A percentile compares a stretch with the other conserved stretches of the same genome.
phyloP scores from a whole-genome alignment of 2,113 vertebrate genomes.

The Pogona vitticeps region DNA sequence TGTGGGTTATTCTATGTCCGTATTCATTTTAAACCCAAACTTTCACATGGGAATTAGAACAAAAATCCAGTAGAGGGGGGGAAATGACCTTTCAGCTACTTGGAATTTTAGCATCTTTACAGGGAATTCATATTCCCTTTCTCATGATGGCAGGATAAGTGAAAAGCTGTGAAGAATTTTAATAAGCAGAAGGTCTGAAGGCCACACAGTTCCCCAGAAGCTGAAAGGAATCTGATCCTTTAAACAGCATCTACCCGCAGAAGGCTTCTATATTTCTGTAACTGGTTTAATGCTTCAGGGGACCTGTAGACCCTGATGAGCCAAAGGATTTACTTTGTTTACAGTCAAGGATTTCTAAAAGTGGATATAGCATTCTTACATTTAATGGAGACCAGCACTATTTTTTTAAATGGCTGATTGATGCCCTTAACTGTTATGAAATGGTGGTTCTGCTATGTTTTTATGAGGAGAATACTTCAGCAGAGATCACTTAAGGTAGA shows the following conservation, averaged over 20 bases:
- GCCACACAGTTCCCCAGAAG: background rate
- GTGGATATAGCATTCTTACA: background rate
- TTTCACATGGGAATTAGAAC: constrained; percentile 15
- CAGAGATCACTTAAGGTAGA: background rate
- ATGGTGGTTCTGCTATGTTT: background rate
- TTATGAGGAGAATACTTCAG: background rate
- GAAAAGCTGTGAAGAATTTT: constrained; percentile 20
- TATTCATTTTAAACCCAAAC: background rate
- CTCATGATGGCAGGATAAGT: constrained; percentile 3
- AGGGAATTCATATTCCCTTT: background rate
- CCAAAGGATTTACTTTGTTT: background rate
- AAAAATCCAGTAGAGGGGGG: background rate
- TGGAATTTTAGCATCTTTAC: constrained; percentile 5
- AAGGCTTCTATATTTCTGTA: constrained; percentile 11
- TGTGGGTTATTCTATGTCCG: background rate
- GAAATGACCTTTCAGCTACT: constrained; percentile 2
- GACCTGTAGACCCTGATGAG: background rate
- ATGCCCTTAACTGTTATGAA: background rate
- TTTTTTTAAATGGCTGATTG: constrained; percentile 6
- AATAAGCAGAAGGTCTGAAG: constrained; percentile 4
- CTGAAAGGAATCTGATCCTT: background rate
- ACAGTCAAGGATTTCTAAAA: background rate
- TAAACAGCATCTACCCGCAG: background rate
- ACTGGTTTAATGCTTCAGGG: background rate
- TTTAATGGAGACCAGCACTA: background rate